Percentiles rank a stretch among this genome's conserved stretches.
These are phyloP conservation scores for Adelognathus sp. DNA, from an alignment of 2,888 invertebrate species.

Conservation along the genomic window DNA sequence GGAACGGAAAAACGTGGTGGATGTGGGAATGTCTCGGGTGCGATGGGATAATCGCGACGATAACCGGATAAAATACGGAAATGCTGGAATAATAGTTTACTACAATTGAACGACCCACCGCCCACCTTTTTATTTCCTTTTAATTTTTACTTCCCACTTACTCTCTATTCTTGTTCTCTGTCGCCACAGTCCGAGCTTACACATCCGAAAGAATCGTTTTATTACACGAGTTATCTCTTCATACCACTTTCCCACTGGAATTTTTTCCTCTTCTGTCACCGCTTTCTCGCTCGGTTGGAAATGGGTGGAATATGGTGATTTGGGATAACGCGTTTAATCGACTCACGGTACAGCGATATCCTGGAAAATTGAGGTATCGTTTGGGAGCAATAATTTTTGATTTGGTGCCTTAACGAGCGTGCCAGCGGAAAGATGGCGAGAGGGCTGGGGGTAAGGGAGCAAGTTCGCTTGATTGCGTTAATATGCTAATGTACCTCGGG, in stretches of 20 bases:
- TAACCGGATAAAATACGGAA: constrained; percentile 52
- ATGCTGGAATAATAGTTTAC: constrained; percentile 50
- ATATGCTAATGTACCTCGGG: constrained; percentile 51
- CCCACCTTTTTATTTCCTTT: neutral
- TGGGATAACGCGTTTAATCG: constrained; percentile 49
- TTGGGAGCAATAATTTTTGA: constrained; percentile 53
- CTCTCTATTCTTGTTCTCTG: constrained; percentile 4
- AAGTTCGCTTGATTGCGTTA: constrained; percentile 57
- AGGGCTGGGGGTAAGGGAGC: neutral
- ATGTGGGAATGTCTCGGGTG: constrained; percentile 33
- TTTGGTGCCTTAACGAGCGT: constrained; percentile 45
- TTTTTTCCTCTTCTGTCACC: neutral
- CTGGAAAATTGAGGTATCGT: constrained; percentile 52
- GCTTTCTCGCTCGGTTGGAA: neutral
- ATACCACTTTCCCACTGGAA: constrained; percentile 6
- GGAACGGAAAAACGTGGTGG: neutral
- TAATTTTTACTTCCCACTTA: neutral
- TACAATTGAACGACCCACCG: constrained; percentile 27
- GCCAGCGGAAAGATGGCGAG: neutral
- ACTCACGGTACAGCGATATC: constrained; percentile 34
- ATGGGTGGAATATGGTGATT: constrained; percentile 37
- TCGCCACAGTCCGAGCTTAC: neutral
- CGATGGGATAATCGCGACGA: constrained; percentile 32
- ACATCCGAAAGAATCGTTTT: constrained; percentile 20
- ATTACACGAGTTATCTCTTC: neutral